Evolutionary conservation across 2,888 invertebrate species (phyloP).

Genomic region (Lymantria monacha): DNA sequence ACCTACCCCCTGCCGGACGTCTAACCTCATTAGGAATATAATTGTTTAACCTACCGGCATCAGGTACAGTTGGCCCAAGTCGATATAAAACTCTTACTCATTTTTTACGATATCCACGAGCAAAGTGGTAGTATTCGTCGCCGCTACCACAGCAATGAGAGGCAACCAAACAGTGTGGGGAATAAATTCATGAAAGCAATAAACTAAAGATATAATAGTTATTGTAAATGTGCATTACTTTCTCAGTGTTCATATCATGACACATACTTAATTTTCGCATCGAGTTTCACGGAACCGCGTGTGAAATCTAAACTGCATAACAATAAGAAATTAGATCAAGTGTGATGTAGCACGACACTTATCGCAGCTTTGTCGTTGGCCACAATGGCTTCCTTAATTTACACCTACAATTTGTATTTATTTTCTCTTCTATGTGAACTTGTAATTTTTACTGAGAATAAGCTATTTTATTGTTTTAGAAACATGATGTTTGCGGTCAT

Average conservation of each 20-base stretch:
- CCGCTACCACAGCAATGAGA: no score
- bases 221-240: conserved; percentile 26
- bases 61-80: no score
- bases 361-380: conserved; percentile 37
- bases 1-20: no score
- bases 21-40: no score
- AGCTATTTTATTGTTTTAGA: conserved; percentile 6
- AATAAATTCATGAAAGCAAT: neutral
- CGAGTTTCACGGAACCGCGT: conserved; percentile 35
- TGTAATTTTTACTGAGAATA: conserved; percentile 5
- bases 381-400: conserved; percentile 33
- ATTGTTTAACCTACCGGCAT: no score
- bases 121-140: no score
- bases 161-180: no score
- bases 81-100: no score
- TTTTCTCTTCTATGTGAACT: conserved; percentile 26
- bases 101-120: no score
- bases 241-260: conserved; percentile 29
- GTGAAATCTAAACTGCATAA: conserved; percentile 36
- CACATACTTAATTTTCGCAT: conserved; percentile 36
- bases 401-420: conserved; percentile 24
- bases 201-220: conserved; percentile 13
- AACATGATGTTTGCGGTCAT: neutral
- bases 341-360: conserved; percentile 25
- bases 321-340: conserved; percentile 52